Conservation (phyloP, 2,888 invertebrate genomes). For the Flexamia atlantica region DNA sequence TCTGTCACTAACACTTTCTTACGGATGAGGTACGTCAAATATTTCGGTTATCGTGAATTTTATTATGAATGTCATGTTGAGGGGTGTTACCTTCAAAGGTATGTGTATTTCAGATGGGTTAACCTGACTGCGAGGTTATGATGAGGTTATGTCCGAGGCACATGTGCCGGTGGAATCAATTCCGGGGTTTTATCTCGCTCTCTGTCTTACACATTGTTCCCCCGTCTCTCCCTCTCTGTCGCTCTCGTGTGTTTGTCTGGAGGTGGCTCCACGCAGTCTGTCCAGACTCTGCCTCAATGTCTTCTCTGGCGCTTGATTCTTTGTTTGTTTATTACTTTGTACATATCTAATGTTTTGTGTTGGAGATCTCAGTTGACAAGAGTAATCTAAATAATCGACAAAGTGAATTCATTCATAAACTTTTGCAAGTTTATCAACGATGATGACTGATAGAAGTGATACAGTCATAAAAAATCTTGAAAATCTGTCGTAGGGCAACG, state of each 20-base stretch:
- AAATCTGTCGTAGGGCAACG: no score
- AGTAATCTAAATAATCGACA: no score
- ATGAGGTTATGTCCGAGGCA: conserved; percentile 46
- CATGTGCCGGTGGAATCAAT: conserved; percentile 47
- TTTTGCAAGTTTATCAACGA: no score
- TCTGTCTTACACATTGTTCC: neutral
- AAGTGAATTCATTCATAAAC: no score
- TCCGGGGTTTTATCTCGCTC: neutral
- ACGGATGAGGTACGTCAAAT: neutral
- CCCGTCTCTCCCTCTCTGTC: neutral
- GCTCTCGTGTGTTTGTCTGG: neutral
- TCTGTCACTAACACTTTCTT: conserved; percentile 5
- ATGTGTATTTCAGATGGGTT: neutral
- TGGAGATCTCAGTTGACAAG: no score
- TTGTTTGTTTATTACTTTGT: no score
- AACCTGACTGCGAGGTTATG: conserved; percentile 36
- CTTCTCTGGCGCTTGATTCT: neutral
- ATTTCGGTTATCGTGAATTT: neutral
- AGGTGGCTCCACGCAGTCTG: conserved; percentile 39
- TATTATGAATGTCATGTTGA: neutral
- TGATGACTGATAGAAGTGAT: no score
- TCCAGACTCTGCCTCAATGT: neutral
- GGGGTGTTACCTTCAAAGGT: neutral
- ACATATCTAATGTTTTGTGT: no score
- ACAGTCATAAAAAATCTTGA: no score